Conservation (phyloP, 2,888 invertebrate genomes). For the Balanococcus diminutus region DNA sequence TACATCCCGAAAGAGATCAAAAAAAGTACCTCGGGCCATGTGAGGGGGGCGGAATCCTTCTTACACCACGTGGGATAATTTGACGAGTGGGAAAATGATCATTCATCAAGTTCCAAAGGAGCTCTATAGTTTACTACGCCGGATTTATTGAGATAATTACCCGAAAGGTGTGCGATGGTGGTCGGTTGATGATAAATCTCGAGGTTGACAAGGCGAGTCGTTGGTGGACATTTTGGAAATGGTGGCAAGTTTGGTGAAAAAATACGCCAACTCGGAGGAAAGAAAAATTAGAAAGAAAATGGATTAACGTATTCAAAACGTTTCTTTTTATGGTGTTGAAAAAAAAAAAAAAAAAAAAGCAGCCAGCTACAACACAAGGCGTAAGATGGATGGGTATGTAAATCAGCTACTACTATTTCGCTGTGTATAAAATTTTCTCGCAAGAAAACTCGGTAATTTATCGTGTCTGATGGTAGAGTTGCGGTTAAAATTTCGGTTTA, state of each 20-base stretch:
- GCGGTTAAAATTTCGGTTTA: background rate
- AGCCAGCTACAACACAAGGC: too few relatives aligned
- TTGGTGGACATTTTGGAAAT: background rate
- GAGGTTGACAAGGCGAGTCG: background rate
- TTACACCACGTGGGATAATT: background rate
- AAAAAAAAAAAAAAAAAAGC: too few relatives aligned
- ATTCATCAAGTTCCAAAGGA: slow-evolving; percentile 1
- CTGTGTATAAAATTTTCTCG: slow-evolving; percentile 5
- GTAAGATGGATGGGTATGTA: slow-evolving; percentile 28
- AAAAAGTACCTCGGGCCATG: too few relatives aligned
- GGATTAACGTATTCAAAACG: background rate
- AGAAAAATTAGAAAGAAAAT: background rate
- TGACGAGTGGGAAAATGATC: background rate
- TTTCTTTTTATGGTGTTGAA: background rate
- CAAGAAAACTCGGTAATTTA: slow-evolving; percentile 8
- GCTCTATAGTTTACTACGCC: background rate
- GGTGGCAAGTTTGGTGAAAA: background rate
- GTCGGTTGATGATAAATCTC: background rate
- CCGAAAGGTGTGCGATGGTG: background rate
- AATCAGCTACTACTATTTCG: slow-evolving; percentile 13
- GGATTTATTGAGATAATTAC: background rate
- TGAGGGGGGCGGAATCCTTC: background rate
- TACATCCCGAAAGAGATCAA: background rate
- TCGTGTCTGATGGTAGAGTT: background rate
- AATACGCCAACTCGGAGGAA: background rate